phyloP scores from a whole-genome alignment of 2,113 vertebrate species.

The Ariopsis seemanni region DNA sequence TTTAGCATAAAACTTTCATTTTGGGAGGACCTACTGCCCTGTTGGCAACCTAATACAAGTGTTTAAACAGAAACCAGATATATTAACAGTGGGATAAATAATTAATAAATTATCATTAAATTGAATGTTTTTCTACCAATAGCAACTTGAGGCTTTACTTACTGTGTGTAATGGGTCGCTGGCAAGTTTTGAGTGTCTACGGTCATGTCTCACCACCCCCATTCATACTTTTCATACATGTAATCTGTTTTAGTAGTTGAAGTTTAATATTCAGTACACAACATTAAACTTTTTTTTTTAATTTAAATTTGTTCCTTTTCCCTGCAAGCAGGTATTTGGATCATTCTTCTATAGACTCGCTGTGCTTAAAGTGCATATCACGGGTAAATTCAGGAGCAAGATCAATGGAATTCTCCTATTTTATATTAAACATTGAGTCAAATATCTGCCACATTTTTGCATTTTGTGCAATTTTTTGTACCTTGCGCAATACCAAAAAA shows the following conservation, averaged over 20 bases:
- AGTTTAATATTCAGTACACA: not conserved
- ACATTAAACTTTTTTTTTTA: not conserved
- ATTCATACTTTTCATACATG: not conserved
- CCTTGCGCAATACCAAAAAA: too few relatives aligned
- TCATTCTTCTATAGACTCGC: not conserved
- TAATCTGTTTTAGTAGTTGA: not conserved
- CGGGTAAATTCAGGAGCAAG: too few relatives aligned
- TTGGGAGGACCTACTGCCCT: not conserved
- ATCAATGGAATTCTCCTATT: too few relatives aligned
- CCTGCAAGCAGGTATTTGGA: not conserved
- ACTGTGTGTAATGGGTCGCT: not conserved
- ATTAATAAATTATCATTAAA: not conserved
- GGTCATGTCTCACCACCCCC: too few relatives aligned
- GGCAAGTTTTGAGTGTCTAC: not conserved
- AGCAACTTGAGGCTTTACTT: not conserved
- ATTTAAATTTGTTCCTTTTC: not conserved
- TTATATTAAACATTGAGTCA: too few relatives aligned
- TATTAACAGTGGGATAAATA: not conserved
- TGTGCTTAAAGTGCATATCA: not conserved
- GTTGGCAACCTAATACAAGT: not conserved
- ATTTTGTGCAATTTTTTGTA: too few relatives aligned
- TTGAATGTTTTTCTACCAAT: not conserved
- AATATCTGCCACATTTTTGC: too few relatives aligned
- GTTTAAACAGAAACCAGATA: not conserved
- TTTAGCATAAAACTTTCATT: not conserved